Conservation (phyloP, 2,113 vertebrate genomes). For the Petromus typicus region DNA sequence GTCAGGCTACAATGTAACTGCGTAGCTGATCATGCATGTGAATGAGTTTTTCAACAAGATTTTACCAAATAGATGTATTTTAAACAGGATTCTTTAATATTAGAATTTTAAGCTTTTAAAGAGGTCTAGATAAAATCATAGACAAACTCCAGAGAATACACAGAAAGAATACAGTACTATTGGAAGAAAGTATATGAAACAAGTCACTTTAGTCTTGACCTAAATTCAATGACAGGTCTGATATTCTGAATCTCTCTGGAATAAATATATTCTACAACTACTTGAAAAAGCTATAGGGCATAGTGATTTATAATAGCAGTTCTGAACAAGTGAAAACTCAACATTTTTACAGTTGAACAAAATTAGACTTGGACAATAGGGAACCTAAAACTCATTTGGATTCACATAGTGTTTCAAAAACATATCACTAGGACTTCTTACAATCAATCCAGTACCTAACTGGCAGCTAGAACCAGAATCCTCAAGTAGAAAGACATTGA, state of each 20-base stretch:
- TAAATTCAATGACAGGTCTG: slow-evolving; percentile 79
- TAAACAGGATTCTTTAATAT: slow-evolving; percentile 26
- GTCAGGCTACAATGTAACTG: background rate
- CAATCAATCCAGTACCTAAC: slow-evolving; percentile 78
- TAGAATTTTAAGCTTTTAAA: slow-evolving; percentile 47
- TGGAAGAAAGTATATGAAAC: slow-evolving; percentile 82
- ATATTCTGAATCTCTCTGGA: slow-evolving; percentile 77
- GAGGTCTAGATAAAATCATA: background rate
- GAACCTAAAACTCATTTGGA: slow-evolving; percentile 88
- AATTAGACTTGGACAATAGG: slow-evolving; percentile 84
- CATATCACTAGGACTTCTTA: slow-evolving; percentile 80
- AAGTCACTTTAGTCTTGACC: slow-evolving; percentile 78
- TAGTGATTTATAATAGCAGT: slow-evolving; percentile 79
- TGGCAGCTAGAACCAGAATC: slow-evolving; percentile 72
- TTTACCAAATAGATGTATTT: background rate
- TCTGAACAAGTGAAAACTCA: slow-evolving; percentile 83
- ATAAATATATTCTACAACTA: slow-evolving; percentile 77
- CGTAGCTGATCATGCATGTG: background rate
- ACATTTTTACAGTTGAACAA: slow-evolving; percentile 84
- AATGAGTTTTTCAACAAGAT: background rate
- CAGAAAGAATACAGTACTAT: slow-evolving; percentile 36
- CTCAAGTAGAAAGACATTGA: slow-evolving; percentile 64
- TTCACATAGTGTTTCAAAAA: slow-evolving; percentile 85
- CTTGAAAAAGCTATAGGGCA: slow-evolving; percentile 75
- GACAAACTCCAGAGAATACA: slow-evolving; percentile 63